Evolutionary conservation across 2,113 vertebrate genomes (phyloP).

Genomic region (Gobio gobio): DNA sequence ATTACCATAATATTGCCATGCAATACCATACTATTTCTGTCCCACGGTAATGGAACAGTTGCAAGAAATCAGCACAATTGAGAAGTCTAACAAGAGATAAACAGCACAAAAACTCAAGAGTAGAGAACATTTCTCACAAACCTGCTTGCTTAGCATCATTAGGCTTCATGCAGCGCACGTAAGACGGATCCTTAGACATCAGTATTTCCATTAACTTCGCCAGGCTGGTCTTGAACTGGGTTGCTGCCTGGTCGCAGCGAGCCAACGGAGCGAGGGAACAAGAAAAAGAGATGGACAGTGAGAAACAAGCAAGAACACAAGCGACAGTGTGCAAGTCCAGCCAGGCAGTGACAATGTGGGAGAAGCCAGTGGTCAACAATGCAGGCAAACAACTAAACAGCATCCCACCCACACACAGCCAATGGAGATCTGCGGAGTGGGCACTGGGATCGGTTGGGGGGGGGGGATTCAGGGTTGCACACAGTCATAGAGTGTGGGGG

Average conservation of each 20-base stretch:
- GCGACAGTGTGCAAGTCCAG: constrained; percentile 62
- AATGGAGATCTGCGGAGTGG: constrained; percentile 46
- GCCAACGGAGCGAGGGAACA: neutral
- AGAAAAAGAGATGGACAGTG: constrained; percentile 22
- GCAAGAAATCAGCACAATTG: neutral
- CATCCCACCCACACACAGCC: constrained; percentile 53
- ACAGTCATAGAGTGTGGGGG: constrained; percentile 14
- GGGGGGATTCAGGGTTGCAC: neutral
- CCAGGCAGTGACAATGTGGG: constrained; percentile 57
- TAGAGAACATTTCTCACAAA: constrained; percentile 59
- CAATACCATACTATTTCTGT: neutral
- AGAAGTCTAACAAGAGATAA: neutral
- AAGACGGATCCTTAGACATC: constrained; percentile 97
- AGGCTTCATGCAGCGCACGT: constrained; percentile 96
- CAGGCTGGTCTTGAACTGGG: constrained; percentile 96
- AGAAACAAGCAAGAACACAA: constrained; percentile 58
- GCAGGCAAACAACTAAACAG: constrained; percentile 58
- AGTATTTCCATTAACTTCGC: constrained; percentile 96
- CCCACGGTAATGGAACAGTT: neutral
- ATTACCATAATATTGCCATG: neutral
- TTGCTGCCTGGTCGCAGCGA: constrained; percentile 82
- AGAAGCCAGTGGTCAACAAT: constrained; percentile 56
- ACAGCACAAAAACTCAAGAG: constrained; percentile 36
- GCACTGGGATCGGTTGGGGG: neutral
- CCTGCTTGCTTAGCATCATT: constrained; percentile 93